These are phyloP conservation scores for Heterochromis multidens DNA, from an alignment of 2,113 vertebrate genomes.

Conservation along the genomic window DNA sequence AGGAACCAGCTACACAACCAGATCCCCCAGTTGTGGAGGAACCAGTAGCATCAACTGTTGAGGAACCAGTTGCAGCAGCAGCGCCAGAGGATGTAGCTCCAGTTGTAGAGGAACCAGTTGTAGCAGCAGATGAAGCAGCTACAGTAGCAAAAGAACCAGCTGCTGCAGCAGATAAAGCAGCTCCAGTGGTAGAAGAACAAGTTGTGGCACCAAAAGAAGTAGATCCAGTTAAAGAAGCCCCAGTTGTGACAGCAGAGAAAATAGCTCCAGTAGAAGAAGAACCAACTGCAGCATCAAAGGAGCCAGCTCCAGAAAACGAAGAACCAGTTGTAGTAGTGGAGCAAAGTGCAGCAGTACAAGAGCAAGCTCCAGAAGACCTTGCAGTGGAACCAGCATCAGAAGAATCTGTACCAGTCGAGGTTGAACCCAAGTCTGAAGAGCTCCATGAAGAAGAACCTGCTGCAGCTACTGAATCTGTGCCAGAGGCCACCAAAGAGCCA, in stretches of 20 bases:
- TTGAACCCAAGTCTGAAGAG: slow-evolving; percentile 28
- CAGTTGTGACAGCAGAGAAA: not conserved
- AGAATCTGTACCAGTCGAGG: slow-evolving; percentile 8
- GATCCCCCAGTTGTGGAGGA: not conserved
- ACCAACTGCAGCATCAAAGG: not conserved
- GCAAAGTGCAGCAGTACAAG: not conserved
- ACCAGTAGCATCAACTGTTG: not conserved
- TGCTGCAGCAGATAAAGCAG: not conserved
- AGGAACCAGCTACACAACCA: not conserved
- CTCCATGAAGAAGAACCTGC: slow-evolving; percentile 12
- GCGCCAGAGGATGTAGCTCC: not conserved
- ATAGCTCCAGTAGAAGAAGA: not conserved
- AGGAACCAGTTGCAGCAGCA: not conserved
- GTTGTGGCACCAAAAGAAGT: not conserved
- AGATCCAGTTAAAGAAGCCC: not conserved
- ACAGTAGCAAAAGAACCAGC: not conserved
- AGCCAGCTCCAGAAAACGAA: not conserved
- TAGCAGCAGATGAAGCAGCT: not conserved
- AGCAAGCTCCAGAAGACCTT: not conserved
- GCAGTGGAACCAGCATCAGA: not conserved
- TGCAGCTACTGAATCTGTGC: not conserved
- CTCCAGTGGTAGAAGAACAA: not conserved
- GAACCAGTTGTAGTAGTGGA: not conserved
- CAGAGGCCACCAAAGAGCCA: slow-evolving; percentile 23
- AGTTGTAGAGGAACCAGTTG: not conserved